phyloP scores from a whole-genome alignment of 2,113 vertebrate genomes.

The Forbesichthys agassizii region DNA sequence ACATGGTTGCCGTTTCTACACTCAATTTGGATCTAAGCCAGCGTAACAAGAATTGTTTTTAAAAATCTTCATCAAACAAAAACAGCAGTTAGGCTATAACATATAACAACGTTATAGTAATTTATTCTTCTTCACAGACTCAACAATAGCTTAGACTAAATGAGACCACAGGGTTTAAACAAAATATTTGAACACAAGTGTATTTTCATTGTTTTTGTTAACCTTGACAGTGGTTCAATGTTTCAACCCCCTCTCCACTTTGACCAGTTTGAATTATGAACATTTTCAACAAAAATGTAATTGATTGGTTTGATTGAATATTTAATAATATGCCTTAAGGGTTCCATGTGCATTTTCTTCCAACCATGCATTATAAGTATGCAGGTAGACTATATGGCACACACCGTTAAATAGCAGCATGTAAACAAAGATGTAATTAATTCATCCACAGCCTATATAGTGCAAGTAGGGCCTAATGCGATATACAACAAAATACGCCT shows the following conservation, averaged over 20 bases:
- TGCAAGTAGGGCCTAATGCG: not conserved
- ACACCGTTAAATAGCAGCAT: constrained; percentile 33
- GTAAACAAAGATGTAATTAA: constrained; percentile 1
- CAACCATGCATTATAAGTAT: constrained; percentile 30
- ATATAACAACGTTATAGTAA: not conserved
- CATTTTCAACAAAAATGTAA: no score
- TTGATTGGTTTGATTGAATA: no score
- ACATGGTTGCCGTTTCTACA: no score
- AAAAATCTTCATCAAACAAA: not conserved
- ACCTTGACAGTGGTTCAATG: not conserved
- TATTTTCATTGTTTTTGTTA: constrained; percentile 17
- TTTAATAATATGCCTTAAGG: no score
- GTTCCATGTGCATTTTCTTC: constrained; percentile 23
- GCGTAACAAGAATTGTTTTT: no score
- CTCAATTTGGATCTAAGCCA: no score
- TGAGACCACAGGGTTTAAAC: no score
- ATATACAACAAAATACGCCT: not conserved
- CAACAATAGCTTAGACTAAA: constrained; percentile 4
- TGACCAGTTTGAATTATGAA: constrained; percentile 6
- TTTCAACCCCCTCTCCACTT: constrained; percentile 8
- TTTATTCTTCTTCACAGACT: constrained; percentile 28
- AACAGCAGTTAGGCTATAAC: not conserved
- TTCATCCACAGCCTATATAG: not conserved
- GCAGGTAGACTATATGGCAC: constrained; percentile 14
- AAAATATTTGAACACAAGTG: not conserved